Percentiles rank a stretch among this genome's conserved stretches.
phyloP scores from a whole-genome alignment of 1,140 invertebrate genomes.

The Leptopilina boulardi region DNA sequence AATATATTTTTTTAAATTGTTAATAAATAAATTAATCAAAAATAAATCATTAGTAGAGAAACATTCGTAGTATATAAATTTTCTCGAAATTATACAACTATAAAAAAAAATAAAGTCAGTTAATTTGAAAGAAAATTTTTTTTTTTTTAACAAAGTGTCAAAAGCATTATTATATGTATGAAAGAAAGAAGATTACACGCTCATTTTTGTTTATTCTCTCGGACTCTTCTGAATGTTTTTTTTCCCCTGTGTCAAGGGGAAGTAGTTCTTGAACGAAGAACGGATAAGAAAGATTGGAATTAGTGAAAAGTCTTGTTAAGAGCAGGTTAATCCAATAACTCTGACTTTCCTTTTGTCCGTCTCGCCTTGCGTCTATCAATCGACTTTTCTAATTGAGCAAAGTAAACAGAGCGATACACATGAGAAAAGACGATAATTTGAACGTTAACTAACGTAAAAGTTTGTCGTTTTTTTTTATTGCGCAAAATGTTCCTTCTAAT shows the following conservation, averaged over 20 bases:
- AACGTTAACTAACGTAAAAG: background rate
- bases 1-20: too few species aligned
- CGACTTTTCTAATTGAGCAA: conserved; percentile 30
- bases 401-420: conserved; percentile 15
- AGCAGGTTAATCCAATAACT: conserved; percentile 26
- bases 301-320: conserved; percentile 33
- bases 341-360: background rate
- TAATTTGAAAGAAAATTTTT: background rate
- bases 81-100: too few species aligned
- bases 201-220: too few species aligned
- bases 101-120: too few species aligned
- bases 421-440: conserved; percentile 11
- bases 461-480: background rate
- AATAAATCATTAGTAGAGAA: too few species aligned
- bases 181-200: too few species aligned
- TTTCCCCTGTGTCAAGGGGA: background rate
- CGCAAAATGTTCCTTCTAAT: background rate
- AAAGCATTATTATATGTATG: too few species aligned
- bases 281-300: conserved; percentile 30
- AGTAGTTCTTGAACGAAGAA: conserved; percentile 4
- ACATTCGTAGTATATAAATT: too few species aligned
- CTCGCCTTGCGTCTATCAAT: conserved; percentile 12
- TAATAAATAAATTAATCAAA: too few species aligned
- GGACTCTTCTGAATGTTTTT: background rate
- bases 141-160: too few species aligned